These are phyloP conservation scores for Brenthis ino DNA, from an alignment of 2,888 invertebrate genomes.

Conservation along the genomic window DNA sequence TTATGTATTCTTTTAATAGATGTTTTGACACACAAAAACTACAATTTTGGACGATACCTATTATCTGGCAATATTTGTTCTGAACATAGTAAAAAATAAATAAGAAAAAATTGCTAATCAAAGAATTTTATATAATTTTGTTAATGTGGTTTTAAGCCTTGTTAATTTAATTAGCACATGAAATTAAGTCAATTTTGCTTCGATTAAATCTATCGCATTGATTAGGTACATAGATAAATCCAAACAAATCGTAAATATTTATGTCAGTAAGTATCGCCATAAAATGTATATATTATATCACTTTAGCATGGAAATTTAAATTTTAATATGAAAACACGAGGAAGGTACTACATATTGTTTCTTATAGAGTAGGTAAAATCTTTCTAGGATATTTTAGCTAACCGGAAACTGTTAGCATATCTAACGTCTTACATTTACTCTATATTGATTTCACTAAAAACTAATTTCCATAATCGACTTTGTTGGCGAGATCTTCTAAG, in stretches of 20 bases:
- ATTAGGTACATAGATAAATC: too few species aligned
- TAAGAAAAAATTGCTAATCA: not conserved
- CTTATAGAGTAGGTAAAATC: not conserved
- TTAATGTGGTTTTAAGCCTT: too few species aligned
- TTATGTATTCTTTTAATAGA: not conserved
- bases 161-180: too few species aligned
- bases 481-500: slow-evolving; percentile 10
- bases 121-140: not conserved
- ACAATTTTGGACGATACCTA: too few species aligned
- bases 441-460: slow-evolving; percentile 13
- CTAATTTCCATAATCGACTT: slow-evolving; percentile 2
- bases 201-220: too few species aligned
- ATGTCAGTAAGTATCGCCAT: too few species aligned
- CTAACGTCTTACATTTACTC: not conserved
- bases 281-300: too few species aligned
- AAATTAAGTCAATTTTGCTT: too few species aligned
- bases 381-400: not conserved
- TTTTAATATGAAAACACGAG: not conserved
- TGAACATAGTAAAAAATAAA: too few species aligned
- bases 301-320: not conserved
- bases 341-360: not conserved
- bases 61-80: too few species aligned
- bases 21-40: not conserved
- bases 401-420: slow-evolving; percentile 14
- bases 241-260: too few species aligned